Conservation (phyloP, 2,797 vertebrate species). For the Agapornis canus region DNA sequence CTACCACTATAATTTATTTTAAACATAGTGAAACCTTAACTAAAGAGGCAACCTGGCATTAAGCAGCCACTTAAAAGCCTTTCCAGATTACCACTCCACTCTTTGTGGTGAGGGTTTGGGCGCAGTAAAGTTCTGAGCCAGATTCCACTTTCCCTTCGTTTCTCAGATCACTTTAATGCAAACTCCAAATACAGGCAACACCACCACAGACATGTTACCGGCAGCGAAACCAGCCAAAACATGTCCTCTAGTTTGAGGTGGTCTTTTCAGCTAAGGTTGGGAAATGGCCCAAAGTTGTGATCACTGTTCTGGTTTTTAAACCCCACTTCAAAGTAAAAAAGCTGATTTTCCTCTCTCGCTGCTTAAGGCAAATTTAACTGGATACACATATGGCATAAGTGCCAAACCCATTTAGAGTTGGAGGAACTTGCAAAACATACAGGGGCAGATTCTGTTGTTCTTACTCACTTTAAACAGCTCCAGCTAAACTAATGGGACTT, state of each 20-base stretch:
- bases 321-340: conserved; percentile 59
- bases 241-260: conserved; percentile 45
- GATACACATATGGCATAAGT: conserved; percentile 48
- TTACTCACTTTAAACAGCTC: conserved; percentile 63
- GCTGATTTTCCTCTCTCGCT: conserved; percentile 42
- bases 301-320: conserved; percentile 49
- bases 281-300: conserved; percentile 47
- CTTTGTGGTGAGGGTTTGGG: conserved; percentile 53
- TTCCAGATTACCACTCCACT: conserved; percentile 54
- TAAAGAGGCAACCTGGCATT: conserved; percentile 62
- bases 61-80: conserved; percentile 64
- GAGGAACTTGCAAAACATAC: conserved; percentile 65
- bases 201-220: conserved; percentile 51
- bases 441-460: conserved; percentile 59
- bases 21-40: conserved; percentile 65
- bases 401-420: conserved; percentile 65
- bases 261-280: conserved; percentile 51
- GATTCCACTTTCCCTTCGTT: conserved; percentile 44
- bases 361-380: conserved; percentile 65
- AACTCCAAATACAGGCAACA: conserved; percentile 55
- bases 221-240: conserved; percentile 64
- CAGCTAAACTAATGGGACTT: conserved; percentile 33
- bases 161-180: conserved; percentile 35
- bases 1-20: conserved; percentile 66
- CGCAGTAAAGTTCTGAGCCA: conserved; percentile 25